Evolutionary conservation across 2,888 invertebrate genomes (phyloP).

Genomic region (Epirrhoe alternata): DNA sequence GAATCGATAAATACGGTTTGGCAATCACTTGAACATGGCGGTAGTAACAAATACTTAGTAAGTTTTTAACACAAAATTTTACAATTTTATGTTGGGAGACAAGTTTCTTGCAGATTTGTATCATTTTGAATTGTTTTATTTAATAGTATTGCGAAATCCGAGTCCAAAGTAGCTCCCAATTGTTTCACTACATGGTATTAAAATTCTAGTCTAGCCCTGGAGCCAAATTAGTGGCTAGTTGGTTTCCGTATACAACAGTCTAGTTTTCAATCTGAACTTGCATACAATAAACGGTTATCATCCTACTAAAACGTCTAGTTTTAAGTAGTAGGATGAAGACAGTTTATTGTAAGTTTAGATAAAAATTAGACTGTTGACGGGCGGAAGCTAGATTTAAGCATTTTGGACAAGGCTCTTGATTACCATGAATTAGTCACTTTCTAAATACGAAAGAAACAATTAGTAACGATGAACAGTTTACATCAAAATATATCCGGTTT

Average conservation of each 20-base stretch:
- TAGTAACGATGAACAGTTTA: too few relatives aligned
- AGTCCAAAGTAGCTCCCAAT: constrained; percentile 13
- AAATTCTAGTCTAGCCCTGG: constrained; percentile 20
- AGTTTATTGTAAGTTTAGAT: too few relatives aligned
- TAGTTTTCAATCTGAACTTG: background rate
- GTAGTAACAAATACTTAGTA: background rate
- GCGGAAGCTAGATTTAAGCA: background rate
- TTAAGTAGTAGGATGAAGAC: too few relatives aligned
- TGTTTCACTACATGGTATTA: constrained; percentile 24
- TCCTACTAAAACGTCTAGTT: too few relatives aligned
- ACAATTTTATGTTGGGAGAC: too few relatives aligned
- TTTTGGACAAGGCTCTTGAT: background rate
- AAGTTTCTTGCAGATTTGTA: too few relatives aligned
- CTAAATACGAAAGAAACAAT: background rate
- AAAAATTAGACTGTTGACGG: too few relatives aligned
- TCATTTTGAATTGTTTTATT: background rate
- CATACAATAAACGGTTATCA: background rate
- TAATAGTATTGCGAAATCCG: constrained; percentile 11
- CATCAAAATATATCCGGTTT: too few relatives aligned
- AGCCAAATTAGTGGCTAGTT: constrained; percentile 13
- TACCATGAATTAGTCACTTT: background rate
- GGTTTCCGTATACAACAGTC: constrained; percentile 11
- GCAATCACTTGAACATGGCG: constrained; percentile 4
- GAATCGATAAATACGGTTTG: constrained; percentile 8
- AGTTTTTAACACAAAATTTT: too few relatives aligned